These are phyloP conservation scores for Zaprionus kolodkinae DNA, from an alignment of 1,140 invertebrate species.

Conservation along the genomic window DNA sequence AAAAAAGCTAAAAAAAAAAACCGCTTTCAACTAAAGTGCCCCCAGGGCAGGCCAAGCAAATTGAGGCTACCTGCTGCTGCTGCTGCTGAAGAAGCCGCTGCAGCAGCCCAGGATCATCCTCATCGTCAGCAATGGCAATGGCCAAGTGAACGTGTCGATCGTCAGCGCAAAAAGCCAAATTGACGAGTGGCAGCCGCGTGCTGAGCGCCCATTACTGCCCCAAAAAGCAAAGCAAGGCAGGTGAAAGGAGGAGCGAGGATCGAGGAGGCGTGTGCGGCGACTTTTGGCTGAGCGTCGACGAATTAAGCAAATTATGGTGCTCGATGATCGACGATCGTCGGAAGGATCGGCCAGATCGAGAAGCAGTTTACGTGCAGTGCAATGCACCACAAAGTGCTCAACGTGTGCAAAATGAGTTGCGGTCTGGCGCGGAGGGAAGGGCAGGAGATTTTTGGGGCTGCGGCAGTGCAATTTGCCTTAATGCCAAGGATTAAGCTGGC, in stretches of 20 bases:
- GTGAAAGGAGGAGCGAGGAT: too few species aligned
- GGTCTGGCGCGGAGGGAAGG: too few species aligned
- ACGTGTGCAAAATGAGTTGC: background rate
- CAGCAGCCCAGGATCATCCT: conserved; percentile 54
- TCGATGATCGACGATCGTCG: conserved; percentile 33
- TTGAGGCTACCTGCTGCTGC: conserved; percentile 48
- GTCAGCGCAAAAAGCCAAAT: conserved; percentile 39
- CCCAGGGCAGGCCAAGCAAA: conserved; percentile 53
- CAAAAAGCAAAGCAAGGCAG: conserved; percentile 3
- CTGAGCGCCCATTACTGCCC: conserved; percentile 52
- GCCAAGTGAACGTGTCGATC: conserved; percentile 44
- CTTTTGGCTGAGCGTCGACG: conserved; percentile 69
- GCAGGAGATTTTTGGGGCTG: conserved; percentile 1
- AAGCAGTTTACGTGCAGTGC: conserved; percentile 26
- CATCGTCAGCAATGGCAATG: conserved; percentile 28
- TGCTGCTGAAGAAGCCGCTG: conserved; percentile 68
- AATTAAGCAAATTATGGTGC: conserved; percentile 80
- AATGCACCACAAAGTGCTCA: background rate
- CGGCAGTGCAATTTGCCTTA: conserved; percentile 73
- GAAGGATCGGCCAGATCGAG: conserved; percentile 12
- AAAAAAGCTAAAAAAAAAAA: background rate
- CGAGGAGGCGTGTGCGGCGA: conserved; percentile 9
- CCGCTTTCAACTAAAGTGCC: conserved; percentile 32
- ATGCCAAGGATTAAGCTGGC: conserved; percentile 73
- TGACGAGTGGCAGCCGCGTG: conserved; percentile 80